Base-by-base conservation (phyloP, 1,140 invertebrate genomes). In the Sarcophaga peregrina region DNA sequence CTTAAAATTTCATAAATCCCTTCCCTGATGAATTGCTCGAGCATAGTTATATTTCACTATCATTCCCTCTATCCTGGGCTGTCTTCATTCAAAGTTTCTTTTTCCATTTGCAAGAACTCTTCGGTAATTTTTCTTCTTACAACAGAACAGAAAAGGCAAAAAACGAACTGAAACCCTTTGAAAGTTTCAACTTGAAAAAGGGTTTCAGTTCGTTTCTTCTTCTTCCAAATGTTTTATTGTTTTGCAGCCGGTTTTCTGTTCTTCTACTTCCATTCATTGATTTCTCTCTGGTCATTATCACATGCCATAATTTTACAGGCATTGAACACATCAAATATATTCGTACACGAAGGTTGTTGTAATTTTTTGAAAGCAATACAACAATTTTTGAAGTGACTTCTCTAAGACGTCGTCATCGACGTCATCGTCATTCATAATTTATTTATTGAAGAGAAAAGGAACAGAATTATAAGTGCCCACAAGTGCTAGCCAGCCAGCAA, bases 241-340 rank as follows among this genome's bases (percentile, higher is more conserved):
- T 68, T 68, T 25, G 15, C 62, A 20, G n/a, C 62, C 62, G 62
- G 62, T 68, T 68, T 68, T 68, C 10, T 68, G 58, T n/a, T 68
- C 17, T 20, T 68, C 62, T 20, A 68, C 17, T 13, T 52, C 13
- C 62, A 68, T 15, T 9, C 17, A 68, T 37, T 37, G 25, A 37
- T 37, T 37, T 37, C 25, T 37, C 25, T 37, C 25, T 37, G 25
- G 25, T 37, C 25, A 37, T 37, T 37, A 37, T 37, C 25, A 68
- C 62, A 68, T 20, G 62, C 62, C n/a, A 68, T 68, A 20, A 20
- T 68, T 68, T 68, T 68, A 68, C 62, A 68, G 62, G 20, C 62
- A 68, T 68, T 68, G 62, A 68, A 68, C 62, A 68, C 20, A 7
- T 20, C 20, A 68, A n/a, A 20, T 68, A 20, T 68, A 68, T 20